These are phyloP conservation scores for Chloroceryle aenea DNA, from an alignment of 2,113 vertebrate genomes.

Conservation along the genomic window DNA sequence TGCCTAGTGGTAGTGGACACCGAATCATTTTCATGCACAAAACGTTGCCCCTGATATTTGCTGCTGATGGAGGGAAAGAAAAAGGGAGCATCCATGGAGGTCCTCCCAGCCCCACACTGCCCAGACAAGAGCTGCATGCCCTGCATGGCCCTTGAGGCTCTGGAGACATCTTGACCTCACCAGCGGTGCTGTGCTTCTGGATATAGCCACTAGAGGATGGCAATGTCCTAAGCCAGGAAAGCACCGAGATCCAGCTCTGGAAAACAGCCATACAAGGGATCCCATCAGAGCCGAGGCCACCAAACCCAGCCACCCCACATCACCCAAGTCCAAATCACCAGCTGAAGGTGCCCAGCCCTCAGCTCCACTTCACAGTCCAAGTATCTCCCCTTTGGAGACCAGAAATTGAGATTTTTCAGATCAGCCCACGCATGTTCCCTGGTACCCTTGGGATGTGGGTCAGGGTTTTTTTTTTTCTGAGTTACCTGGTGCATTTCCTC, in stretches of 20 bases:
- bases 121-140: fast-evolving
- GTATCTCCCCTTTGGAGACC: neutral
- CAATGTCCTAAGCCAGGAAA: slow-evolving; percentile 19
- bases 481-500: neutral
- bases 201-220: slow-evolving; percentile 56
- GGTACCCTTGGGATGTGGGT: fast-evolving
- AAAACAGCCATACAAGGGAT: fast-evolving
- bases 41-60: fast-evolving
- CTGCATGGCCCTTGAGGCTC: fast-evolving
- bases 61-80: neutral
- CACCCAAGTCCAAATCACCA: neutral
- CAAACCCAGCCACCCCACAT: fast-evolving
- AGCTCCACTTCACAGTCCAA: neutral
- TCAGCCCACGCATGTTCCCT: fast-evolving
- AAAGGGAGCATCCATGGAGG: neutral
- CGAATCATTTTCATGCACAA: neutral
- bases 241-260: neutral
- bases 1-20: no score
- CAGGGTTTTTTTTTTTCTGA: neutral
- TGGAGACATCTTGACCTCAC: fast-evolving
- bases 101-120: fast-evolving
- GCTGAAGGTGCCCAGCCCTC: neutral
- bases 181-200: slow-evolving; percentile 2
- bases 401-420: neutral
- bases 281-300: fast-evolving